phyloP scores from a whole-genome alignment of 1,140 invertebrate genomes.

The Whitmania pigra region DNA sequence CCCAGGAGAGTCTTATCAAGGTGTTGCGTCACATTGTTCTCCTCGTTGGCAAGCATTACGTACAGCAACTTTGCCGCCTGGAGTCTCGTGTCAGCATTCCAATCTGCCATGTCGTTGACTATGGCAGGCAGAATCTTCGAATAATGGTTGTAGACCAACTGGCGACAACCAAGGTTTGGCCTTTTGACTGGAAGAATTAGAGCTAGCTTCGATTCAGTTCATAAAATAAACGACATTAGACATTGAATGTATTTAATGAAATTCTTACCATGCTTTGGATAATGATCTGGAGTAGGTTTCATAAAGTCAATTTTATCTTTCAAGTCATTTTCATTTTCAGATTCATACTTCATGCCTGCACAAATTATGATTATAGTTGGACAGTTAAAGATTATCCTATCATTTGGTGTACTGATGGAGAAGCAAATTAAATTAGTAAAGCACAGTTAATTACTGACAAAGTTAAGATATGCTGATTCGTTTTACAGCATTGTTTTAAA shows the following conservation, averaged over 20 bases:
- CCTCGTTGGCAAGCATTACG: conserved; percentile 55
- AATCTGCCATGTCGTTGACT: conserved; percentile 55
- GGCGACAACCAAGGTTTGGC: conserved; percentile 62
- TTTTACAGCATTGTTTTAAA: background rate
- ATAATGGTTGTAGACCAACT: conserved; percentile 55
- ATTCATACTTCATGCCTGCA: conserved; percentile 50
- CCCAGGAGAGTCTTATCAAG: conserved; percentile 47
- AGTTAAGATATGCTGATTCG: background rate
- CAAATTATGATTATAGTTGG: background rate
- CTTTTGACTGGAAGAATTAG: conserved; percentile 46
- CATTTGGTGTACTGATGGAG: background rate
- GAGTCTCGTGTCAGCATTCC: conserved; percentile 54
- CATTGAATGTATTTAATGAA: background rate
- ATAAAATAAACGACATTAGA: conserved; percentile 18
- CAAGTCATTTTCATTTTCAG: conserved; percentile 63
- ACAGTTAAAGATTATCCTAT: too few species aligned
- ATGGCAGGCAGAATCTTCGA: conserved; percentile 55
- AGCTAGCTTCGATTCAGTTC: background rate
- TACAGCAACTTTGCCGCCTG: conserved; percentile 60
- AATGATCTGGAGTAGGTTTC: conserved; percentile 48
- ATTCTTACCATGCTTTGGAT: conserved; percentile 50
- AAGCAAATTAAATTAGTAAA: too few species aligned
- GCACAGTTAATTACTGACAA: background rate
- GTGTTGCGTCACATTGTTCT: conserved; percentile 57
- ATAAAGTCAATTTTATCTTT: conserved; percentile 61